Percentiles rank a stretch among this genome's conserved stretches.
phyloP scores from a whole-genome alignment of 2,113 vertebrate species.

The Noctilio leporinus region DNA sequence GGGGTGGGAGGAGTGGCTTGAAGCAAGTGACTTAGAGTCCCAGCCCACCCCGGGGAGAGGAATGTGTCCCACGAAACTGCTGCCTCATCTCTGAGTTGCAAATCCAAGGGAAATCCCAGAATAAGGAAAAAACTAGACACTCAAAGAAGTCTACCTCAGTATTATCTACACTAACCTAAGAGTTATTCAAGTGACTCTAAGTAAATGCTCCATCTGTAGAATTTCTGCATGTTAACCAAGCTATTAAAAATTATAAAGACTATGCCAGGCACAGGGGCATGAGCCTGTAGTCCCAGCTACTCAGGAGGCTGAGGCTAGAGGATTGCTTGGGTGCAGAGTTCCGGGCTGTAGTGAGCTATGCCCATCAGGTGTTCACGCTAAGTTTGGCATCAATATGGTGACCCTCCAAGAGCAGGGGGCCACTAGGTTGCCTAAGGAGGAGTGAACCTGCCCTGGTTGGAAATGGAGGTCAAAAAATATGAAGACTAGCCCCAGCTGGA shows the following conservation, averaged over 20 bases:
- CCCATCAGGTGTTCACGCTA: conserved; percentile 76
- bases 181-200: neutral
- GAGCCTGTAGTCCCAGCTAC: conserved; percentile 84
- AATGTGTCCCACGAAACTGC: neutral
- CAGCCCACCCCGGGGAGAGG: neutral
- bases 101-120: neutral
- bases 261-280: conserved; percentile 78
- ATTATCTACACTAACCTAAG: neutral
- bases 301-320: conserved; percentile 78
- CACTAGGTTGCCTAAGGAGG: conserved; percentile 82
- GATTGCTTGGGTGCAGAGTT: conserved; percentile 79
- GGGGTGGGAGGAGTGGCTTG: neutral
- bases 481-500: neutral
- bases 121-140: neutral
- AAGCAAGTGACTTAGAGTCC: neutral
- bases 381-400: conserved; percentile 71
- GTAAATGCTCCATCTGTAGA: neutral
- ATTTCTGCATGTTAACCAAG: no score
- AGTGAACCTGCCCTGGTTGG: conserved; percentile 76
- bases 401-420: conserved; percentile 19
- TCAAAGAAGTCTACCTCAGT: neutral
- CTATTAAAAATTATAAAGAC: neutral
- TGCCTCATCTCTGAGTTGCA: neutral
- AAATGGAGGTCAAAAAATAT: no score
- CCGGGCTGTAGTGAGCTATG: conserved; percentile 77